phyloP scores from a whole-genome alignment of 2,113 vertebrate species.

The Felis chaus region DNA sequence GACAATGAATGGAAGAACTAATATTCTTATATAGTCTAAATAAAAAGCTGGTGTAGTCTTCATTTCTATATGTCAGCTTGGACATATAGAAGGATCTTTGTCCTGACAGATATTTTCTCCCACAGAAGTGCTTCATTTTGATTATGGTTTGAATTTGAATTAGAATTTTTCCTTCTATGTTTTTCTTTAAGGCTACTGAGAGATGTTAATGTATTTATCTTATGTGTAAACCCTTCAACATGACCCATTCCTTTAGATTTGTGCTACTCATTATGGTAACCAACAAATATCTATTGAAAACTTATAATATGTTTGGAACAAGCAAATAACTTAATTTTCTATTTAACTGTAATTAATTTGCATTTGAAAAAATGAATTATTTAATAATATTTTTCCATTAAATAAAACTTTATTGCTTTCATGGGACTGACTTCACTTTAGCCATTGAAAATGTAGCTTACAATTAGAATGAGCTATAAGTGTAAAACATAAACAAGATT shows the following conservation, averaged over 20 bases:
- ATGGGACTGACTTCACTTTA: not conserved
- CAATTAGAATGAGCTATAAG: not conserved
- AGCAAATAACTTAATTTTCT: not conserved
- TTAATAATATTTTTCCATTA: not conserved
- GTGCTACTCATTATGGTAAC: not conserved
- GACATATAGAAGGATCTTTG: not conserved
- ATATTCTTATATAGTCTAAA: not conserved
- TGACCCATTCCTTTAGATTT: not conserved
- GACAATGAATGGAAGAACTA: not conserved
- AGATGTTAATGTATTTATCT: not conserved
- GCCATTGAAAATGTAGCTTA: not conserved
- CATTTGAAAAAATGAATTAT: not conserved
- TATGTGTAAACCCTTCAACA: not conserved
- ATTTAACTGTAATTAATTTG: not conserved
- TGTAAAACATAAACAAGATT: not conserved
- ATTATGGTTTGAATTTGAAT: not conserved
- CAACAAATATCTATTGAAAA: not conserved
- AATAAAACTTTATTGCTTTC: not conserved
- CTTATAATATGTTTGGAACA: not conserved
- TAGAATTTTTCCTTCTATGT: not conserved
- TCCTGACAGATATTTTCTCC: not conserved
- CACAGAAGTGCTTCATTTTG: not conserved
- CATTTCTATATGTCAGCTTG: not conserved
- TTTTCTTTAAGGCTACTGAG: not conserved
- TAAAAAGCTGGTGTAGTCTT: not conserved